phyloP scores from a whole-genome alignment of 2,888 invertebrate species.

The Serripes groenlandicus region DNA sequence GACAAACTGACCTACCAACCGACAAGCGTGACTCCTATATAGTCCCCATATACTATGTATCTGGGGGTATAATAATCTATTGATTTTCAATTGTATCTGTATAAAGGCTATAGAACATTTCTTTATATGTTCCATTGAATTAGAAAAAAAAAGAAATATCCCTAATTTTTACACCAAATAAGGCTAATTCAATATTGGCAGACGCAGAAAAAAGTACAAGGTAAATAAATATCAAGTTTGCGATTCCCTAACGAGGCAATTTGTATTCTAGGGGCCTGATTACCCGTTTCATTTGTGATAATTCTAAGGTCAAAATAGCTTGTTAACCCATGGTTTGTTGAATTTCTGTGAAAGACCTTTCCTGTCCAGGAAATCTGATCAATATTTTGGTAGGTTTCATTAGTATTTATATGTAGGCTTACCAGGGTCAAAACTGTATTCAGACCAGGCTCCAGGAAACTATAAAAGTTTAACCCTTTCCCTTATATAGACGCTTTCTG shows the following conservation, averaged over 20 bases:
- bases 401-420: background rate
- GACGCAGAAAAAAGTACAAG: background rate
- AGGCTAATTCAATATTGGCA: background rate
- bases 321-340: conserved; percentile 25
- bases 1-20: too few species aligned
- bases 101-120: too few species aligned
- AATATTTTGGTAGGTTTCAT: background rate
- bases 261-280: conserved; percentile 23
- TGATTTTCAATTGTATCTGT: too few species aligned
- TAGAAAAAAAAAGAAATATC: background rate
- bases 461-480: background rate
- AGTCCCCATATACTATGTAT: too few species aligned
- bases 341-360: background rate
- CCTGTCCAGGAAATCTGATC: background rate
- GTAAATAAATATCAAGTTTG: background rate
- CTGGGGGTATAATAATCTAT: too few species aligned
- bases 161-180: background rate
- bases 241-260: conserved; percentile 11
- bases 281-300: conserved; percentile 23
- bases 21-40: too few species aligned
- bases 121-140: too few species aligned
- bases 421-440: too few species aligned
- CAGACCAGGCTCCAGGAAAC: too few species aligned
- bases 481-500: background rate
- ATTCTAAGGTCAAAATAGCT: conserved; percentile 11